phyloP scores from a whole-genome alignment of 2,113 vertebrate genomes.

The Galemys pyrenaicus region DNA sequence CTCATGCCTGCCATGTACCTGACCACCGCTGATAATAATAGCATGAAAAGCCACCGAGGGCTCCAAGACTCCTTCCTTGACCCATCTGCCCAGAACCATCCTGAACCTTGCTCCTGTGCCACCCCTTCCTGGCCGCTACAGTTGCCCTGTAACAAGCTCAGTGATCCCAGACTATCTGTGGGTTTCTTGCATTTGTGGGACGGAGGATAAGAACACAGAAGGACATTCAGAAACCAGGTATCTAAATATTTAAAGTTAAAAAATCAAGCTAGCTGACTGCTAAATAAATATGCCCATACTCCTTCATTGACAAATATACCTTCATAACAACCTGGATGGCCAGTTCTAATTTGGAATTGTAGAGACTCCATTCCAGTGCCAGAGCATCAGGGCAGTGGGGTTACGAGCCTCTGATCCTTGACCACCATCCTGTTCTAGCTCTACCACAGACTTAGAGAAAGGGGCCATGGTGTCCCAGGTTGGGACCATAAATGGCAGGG shows the following conservation, averaged over 20 bases:
- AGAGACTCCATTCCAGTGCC: background rate
- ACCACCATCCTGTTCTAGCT: background rate
- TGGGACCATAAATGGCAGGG: background rate
- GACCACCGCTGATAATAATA: too few species aligned
- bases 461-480: background rate
- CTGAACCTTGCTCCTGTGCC: too few species aligned
- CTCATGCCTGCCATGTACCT: too few species aligned
- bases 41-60: too few species aligned
- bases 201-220: background rate
- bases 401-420: background rate
- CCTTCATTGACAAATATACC: background rate
- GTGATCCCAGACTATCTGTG: background rate
- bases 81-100: too few species aligned
- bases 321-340: background rate
- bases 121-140: too few species aligned
- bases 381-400: background rate
- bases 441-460: background rate
- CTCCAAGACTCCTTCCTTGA: too few species aligned
- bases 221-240: too few species aligned
- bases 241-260: background rate
- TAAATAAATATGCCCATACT: background rate
- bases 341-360: background rate
- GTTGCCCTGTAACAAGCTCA: too few species aligned
- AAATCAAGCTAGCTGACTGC: background rate
- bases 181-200: background rate